Percentiles rank a stretch among this genome's conserved stretches.
phyloP scores from a whole-genome alignment of 2,888 invertebrate genomes.

The Zygaena filipendulae region DNA sequence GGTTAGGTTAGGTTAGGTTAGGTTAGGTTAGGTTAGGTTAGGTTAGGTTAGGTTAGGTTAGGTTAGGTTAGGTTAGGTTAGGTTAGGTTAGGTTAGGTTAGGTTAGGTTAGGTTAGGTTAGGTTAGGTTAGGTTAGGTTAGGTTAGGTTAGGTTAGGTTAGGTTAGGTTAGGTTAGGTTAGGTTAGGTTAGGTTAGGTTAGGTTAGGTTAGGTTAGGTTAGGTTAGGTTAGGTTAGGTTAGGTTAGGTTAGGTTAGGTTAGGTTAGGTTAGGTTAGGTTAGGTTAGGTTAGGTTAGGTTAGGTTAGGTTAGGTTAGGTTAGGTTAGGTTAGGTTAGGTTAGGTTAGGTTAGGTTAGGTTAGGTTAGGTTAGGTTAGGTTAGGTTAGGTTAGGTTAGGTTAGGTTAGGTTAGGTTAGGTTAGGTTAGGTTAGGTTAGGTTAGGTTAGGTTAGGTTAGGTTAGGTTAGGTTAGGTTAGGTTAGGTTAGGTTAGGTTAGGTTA shows the following conservation, averaged over 20 bases:
- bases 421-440: slow-evolving; percentile 5
- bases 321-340: slow-evolving; percentile 5
- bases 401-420: slow-evolving; percentile 7
- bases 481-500: slow-evolving; percentile 5
- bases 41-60: slow-evolving; percentile 16
- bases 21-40: slow-evolving; percentile 18
- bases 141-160: slow-evolving; percentile 4
- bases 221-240: slow-evolving; percentile 10
- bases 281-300: slow-evolving; percentile 9
- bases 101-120: slow-evolving; percentile 1
- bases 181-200: slow-evolving; percentile 4
- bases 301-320: slow-evolving; percentile 9
- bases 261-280: no score
- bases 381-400: slow-evolving; percentile 6
- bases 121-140: slow-evolving; percentile 4
- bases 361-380: slow-evolving; percentile 7
- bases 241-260: no score
- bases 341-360: slow-evolving; percentile 5
- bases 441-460: neutral
- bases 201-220: slow-evolving; percentile 7
- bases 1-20: slow-evolving; percentile 19
- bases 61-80: slow-evolving; percentile 2
- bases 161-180: slow-evolving; percentile 4
- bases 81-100: slow-evolving; percentile 3
- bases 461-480: neutral